Conservation (phyloP, 2,113 vertebrate genomes). For the Elaphurus davidianus region DNA sequence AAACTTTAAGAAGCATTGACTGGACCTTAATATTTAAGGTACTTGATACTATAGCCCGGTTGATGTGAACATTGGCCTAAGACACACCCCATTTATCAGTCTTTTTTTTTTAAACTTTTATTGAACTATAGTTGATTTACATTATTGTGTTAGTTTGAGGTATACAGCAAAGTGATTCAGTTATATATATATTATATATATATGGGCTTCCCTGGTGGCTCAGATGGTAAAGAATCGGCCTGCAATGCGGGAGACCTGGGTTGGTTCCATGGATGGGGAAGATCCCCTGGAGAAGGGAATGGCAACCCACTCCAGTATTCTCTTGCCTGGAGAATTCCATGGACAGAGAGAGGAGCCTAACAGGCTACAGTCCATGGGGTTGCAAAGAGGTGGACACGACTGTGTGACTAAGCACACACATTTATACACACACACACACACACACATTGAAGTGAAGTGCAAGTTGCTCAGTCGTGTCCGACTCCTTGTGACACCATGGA, state of each 20-base stretch:
- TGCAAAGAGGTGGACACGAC: fast-evolving
- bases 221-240: not conserved
- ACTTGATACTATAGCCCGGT: not conserved
- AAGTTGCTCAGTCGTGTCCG: fast-evolving
- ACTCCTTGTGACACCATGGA: not conserved
- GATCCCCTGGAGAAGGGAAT: not conserved
- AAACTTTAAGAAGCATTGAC: not conserved
- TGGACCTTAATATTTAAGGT: not conserved
- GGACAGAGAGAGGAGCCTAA: not conserved
- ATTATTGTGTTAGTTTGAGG: not conserved
- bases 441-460: not conserved
- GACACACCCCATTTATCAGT: not conserved
- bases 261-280: not conserved
- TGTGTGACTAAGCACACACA: not conserved
- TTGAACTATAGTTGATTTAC: not conserved
- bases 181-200: not conserved
- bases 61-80: not conserved
- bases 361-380: not conserved
- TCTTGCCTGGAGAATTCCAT: not conserved
- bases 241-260: not conserved
- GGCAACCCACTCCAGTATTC: not conserved
- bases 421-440: not conserved
- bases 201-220: not conserved
- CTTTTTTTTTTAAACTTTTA: not conserved
- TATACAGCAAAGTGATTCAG: not conserved